Conservation (phyloP, 2,888 invertebrate species). For the Hoplodrina blanda region DNA sequence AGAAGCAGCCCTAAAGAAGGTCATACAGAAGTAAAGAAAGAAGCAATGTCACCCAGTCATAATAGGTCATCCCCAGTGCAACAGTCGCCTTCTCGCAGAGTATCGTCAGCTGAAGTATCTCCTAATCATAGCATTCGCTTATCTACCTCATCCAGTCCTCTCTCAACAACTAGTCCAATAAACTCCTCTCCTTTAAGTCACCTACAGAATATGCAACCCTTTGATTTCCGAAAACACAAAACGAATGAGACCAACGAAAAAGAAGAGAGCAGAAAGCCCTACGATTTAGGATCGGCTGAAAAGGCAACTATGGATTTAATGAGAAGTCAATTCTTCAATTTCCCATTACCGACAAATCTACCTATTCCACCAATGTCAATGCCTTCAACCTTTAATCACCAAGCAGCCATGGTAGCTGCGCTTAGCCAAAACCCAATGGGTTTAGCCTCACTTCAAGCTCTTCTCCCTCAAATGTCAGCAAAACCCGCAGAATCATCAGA, state of each 20-base stretch:
- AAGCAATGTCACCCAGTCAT: conserved; percentile 79
- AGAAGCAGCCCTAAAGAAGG: conserved; percentile 68
- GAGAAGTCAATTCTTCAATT: conserved; percentile 92
- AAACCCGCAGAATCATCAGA: conserved; percentile 83
- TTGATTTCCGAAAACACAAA: conserved; percentile 95
- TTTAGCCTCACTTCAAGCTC: conserved; percentile 91
- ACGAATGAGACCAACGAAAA: conserved; percentile 79
- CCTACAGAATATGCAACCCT: conserved; percentile 98
- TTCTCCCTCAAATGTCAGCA: conserved; percentile 91
- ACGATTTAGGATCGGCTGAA: conserved; percentile 79
- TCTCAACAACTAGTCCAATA: conserved; percentile 90
- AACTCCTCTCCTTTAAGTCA: conserved; percentile 95
- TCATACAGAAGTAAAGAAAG: conserved; percentile 77
- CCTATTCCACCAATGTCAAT: conserved; percentile 91
- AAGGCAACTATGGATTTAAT: conserved; percentile 91
- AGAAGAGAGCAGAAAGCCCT: conserved; percentile 87
- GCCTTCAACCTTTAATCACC: conserved; percentile 90
- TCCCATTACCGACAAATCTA: conserved; percentile 90
- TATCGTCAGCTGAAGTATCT: conserved; percentile 83
- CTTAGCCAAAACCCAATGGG: conserved; percentile 91
- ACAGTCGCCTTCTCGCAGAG: conserved; percentile 78
- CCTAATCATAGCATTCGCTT: conserved; percentile 82
- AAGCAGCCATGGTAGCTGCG: conserved; percentile 92
- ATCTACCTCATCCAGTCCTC: conserved; percentile 88
- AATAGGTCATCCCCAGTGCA: conserved; percentile 76